Evolutionary conservation across 2,888 invertebrate species (phyloP).

Genomic region (Spodoptera picta): DNA sequence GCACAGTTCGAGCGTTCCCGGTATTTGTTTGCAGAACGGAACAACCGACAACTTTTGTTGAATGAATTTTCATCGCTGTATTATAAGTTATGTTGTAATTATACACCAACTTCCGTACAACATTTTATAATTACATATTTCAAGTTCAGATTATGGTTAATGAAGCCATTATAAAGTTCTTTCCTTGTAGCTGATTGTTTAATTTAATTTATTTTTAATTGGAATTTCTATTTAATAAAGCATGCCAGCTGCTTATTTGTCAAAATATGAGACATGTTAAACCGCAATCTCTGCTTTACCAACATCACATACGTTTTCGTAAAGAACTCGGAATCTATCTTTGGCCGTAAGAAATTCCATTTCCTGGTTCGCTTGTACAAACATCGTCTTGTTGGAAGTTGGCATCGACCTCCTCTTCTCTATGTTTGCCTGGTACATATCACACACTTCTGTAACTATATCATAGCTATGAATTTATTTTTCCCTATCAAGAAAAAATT

Average conservation of each 20-base stretch:
- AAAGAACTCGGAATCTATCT: slow-evolving; percentile 32
- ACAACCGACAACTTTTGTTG: slow-evolving; percentile 29
- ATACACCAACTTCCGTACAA: slow-evolving; percentile 6
- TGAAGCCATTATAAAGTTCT: slow-evolving; percentile 6
- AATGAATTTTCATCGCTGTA: slow-evolving; percentile 34
- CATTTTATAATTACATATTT: slow-evolving; percentile 23
- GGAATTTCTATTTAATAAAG: neutral
- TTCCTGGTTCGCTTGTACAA: slow-evolving; percentile 62
- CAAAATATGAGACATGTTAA: neutral
- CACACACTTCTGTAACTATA: slow-evolving; percentile 34
- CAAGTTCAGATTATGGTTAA: slow-evolving; percentile 14
- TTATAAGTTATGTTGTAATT: slow-evolving; percentile 31
- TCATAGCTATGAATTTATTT: slow-evolving; percentile 24
- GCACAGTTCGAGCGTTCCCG: slow-evolving; percentile 23
- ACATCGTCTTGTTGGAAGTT: slow-evolving; percentile 48
- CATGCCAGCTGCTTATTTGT: neutral
- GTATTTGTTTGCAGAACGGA: slow-evolving; percentile 23
- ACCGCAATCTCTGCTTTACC: slow-evolving; percentile 25
- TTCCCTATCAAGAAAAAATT: neutral
- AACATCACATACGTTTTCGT: slow-evolving; percentile 9
- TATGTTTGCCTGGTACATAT: slow-evolving; percentile 37
- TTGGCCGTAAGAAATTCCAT: slow-evolving; percentile 64
- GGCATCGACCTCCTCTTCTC: slow-evolving; percentile 24
- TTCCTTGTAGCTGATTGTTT: neutral
- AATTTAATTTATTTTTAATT: neutral